Evolutionary conservation across 2,888 invertebrate species (phyloP).

Genomic region (Drosophila prolongata): DNA sequence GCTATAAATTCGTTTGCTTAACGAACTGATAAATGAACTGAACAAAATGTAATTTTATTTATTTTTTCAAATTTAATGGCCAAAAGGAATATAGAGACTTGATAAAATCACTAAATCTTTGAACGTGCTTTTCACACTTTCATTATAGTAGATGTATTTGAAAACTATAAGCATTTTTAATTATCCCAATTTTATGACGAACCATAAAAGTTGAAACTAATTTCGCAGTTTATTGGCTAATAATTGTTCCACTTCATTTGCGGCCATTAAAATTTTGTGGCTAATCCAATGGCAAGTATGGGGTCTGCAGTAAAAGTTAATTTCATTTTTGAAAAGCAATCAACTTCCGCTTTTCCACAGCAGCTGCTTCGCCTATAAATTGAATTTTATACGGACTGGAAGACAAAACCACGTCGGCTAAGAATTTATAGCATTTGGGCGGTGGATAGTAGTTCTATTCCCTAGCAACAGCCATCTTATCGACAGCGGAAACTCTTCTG

Average conservation of each 20-base stretch:
- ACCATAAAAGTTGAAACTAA: slow-evolving; percentile 9
- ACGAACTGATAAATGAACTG: background rate
- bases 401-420: slow-evolving; percentile 24
- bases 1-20: background rate
- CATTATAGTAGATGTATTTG: background rate
- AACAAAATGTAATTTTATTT: background rate
- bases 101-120: no score
- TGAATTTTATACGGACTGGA: slow-evolving; percentile 1
- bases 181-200: slow-evolving; percentile 17
- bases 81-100: no score
- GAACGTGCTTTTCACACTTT: no score
- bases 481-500: slow-evolving; percentile 23
- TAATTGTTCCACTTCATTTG: slow-evolving; percentile 16
- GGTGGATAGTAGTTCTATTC: background rate
- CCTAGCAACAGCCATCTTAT: slow-evolving; percentile 15
- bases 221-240: slow-evolving; percentile 26
- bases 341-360: slow-evolving; percentile 15
- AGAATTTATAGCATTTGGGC: slow-evolving; percentile 4
- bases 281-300: slow-evolving; percentile 4
- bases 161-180: slow-evolving; percentile 12
- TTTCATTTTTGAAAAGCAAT: slow-evolving; percentile 30
- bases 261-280: slow-evolving; percentile 7
- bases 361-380: slow-evolving; percentile 23
- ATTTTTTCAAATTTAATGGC: no score
- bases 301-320: slow-evolving; percentile 11